Conservation (phyloP, 2,113 vertebrate species). For the Alexandromys fortis region DNA sequence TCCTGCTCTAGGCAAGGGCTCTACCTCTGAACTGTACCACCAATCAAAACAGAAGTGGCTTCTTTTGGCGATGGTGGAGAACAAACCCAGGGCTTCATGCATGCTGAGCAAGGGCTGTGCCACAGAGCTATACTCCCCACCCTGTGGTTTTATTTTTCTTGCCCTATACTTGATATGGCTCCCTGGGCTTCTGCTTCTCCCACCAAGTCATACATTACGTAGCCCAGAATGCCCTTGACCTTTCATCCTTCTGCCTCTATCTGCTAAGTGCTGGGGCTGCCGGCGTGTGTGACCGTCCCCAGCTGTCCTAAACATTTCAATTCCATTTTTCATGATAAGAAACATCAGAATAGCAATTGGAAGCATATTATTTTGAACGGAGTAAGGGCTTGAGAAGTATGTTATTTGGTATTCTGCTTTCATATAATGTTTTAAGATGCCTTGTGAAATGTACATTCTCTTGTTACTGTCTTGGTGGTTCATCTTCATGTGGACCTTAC, state of each 20-base stretch:
- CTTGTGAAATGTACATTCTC: neutral
- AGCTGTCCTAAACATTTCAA: neutral
- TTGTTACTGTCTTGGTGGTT: neutral
- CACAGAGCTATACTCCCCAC: neutral
- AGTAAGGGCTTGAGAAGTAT: neutral
- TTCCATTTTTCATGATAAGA: neutral
- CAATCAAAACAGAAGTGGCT: neutral
- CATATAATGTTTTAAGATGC: neutral
- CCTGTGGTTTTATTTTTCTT: no score
- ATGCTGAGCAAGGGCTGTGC: neutral
- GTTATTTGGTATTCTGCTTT: neutral
- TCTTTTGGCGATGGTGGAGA: neutral
- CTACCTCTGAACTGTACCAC: neutral
- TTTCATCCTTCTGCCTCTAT: neutral
- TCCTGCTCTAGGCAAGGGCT: neutral
- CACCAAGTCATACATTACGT: neutral
- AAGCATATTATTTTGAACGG: conserved; percentile 17
- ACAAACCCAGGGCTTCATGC: neutral
- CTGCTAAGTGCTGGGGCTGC: no score
- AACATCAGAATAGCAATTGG: conserved; percentile 45
- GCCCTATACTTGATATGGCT: no score
- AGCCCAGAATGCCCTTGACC: neutral
- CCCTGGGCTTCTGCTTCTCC: neutral
- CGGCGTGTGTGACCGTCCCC: no score
- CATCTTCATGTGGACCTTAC: neutral